phyloP scores from a whole-genome alignment of 2,888 invertebrate genomes.

The Caenorhabditis sulstoni region DNA sequence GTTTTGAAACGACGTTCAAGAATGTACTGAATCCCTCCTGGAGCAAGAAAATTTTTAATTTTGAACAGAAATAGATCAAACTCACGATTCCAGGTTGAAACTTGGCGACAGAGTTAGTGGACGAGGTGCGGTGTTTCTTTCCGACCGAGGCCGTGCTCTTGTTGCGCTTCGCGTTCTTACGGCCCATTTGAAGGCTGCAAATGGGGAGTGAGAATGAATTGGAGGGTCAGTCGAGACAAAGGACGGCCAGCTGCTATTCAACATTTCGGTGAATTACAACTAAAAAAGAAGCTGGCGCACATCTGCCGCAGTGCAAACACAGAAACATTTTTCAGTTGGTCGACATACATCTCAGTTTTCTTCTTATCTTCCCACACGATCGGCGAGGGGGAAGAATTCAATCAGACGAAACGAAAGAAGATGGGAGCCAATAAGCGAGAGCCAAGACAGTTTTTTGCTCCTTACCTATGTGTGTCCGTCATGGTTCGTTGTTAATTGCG shows the following conservation, averaged over 20 bases:
- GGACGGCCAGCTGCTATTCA: not conserved
- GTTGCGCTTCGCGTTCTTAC: slow-evolving; percentile 36
- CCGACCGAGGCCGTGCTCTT: slow-evolving; percentile 51
- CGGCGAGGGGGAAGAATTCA: slow-evolving; percentile 7
- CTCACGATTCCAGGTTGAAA: slow-evolving; percentile 46
- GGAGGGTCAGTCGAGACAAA: not conserved
- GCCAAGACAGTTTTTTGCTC: slow-evolving; percentile 1
- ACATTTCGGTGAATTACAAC: too few relatives aligned
- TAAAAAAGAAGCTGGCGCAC: not conserved
- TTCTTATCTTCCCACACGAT: slow-evolving; percentile 29
- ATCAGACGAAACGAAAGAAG: not conserved
- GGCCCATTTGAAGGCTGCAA: slow-evolving; percentile 50
- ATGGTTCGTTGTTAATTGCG: slow-evolving; percentile 22
- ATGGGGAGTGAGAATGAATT: not conserved
- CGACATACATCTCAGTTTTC: slow-evolving; percentile 12
- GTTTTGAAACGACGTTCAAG: slow-evolving; percentile 16
- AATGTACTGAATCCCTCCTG: slow-evolving; percentile 56
- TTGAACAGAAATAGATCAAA: not conserved
- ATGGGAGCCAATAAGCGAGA: not conserved
- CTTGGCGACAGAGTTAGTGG: slow-evolving; percentile 24
- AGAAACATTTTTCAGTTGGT: not conserved
- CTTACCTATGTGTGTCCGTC: slow-evolving; percentile 46
- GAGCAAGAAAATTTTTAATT: slow-evolving; percentile 1
- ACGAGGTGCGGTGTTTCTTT: slow-evolving; percentile 25
- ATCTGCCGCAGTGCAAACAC: slow-evolving; percentile 18